Base-by-base conservation (phyloP, 1,140 invertebrate species). In the Drosophila insularis region DNA sequence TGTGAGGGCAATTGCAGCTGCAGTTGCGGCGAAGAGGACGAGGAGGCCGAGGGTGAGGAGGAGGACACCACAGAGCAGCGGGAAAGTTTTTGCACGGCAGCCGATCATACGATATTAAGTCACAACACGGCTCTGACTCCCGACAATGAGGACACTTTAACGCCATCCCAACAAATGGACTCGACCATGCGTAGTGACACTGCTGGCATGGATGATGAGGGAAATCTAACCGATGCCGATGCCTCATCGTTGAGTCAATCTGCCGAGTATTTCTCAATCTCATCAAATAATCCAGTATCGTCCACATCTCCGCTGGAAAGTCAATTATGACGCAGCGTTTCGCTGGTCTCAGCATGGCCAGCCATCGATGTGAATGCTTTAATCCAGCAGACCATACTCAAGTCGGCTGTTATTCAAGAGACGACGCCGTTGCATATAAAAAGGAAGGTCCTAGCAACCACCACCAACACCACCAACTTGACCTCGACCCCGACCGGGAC, bases 281-380 rank as follows among this genome's bases (percentile, higher is more conserved):
- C 84, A 2, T 91, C 90, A 6, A 58, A 68, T 6, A 54, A 66
- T 40, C 19, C 19, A 8, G 27, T 43, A 37, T 56, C 23, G 14
- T 46, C 39, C 46, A 40, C 63, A 40, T 11, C 35, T 46, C 35
- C 31, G 8, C 6, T 39, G 31, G 84, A 91, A 13, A 71, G 71
- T 59, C 80, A 89, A 56, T 92, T 92, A 92, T 92, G 91, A 92
- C 91, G 89, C 89, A 92, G 91, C 74, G 90, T 91, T 68, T 92
- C 91, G 91, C 91, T 92, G 91, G 91, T 92, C 90, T 78, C 91
- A 2, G 43, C 43, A 14, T 92, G 91, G 91, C 91, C 91, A 91
- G 91, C 91, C 46, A 92, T 92, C 64, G 90, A 92, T 86, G 79
- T 91, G 13, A 92, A 92, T 39, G 84, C 86, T 27, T 39, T 92